Conservation (phyloP, 1,140 invertebrate genomes). For the Drosophila lacteicornis region DNA sequence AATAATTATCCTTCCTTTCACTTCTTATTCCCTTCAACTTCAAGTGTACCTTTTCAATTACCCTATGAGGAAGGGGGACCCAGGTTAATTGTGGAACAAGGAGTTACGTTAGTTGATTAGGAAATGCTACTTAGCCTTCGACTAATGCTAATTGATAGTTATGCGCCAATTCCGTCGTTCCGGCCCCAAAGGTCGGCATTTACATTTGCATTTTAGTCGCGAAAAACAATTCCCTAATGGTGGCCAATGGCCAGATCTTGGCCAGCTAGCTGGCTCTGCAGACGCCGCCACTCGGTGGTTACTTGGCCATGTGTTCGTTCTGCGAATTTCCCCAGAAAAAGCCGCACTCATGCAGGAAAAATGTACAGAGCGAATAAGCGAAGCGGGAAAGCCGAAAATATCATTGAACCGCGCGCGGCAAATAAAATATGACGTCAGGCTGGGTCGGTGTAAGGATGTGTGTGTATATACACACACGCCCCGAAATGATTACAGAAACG, state of each 20-base stretch:
- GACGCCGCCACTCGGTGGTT: slow-evolving; percentile 21
- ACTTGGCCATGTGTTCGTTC: slow-evolving; percentile 36
- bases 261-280: not conserved
- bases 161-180: slow-evolving; percentile 15
- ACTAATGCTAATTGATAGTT: slow-evolving; percentile 72
- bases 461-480: slow-evolving; percentile 16
- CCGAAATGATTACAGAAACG: slow-evolving; percentile 70
- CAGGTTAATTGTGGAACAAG: slow-evolving; percentile 45
- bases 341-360: slow-evolving; percentile 75
- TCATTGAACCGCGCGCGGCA: slow-evolving; percentile 65
- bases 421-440: slow-evolving; percentile 81
- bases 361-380: slow-evolving; percentile 39
- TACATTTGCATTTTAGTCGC: slow-evolving; percentile 41
- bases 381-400: slow-evolving; percentile 61
- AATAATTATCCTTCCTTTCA: no score
- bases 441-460: slow-evolving; percentile 52
- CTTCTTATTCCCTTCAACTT: not conserved
- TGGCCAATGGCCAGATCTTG: slow-evolving; percentile 13
- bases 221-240: slow-evolving; percentile 13
- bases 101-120: slow-evolving; percentile 69
- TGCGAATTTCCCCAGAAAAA: slow-evolving; percentile 74
- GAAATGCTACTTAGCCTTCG: slow-evolving; percentile 55
- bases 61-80: not conserved
- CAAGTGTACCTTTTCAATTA: not conserved
- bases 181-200: slow-evolving; percentile 40